Evolutionary conservation across 2,888 invertebrate genomes (phyloP), one percentile per base, ranked within the genome.

Genomic region (Pollenia labialis): DNA sequence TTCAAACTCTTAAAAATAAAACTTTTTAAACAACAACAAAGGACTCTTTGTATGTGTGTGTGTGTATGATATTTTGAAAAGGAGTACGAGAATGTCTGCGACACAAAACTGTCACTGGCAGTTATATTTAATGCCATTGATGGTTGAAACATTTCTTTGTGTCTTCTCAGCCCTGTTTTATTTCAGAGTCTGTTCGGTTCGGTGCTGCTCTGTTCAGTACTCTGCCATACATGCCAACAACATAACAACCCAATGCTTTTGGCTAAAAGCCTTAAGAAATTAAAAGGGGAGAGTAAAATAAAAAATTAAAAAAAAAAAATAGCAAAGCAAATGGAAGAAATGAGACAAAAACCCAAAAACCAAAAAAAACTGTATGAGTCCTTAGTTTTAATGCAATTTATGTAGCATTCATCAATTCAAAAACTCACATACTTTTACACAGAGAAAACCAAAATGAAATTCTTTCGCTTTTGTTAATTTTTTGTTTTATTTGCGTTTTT

Each of bases 91-190:
- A 69, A 88, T 89, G 88, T 90, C 90, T 90, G 88, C 90, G 91
- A 91, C 92, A 92, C 91, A 91, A 91, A 91, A 92, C 90, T 90
- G 91, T 92, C 91, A 91, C 91, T 91, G 88, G 87, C 89, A 89
- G 89, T 89, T 92, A 90, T 87, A 88, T 88, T 90, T 90, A 91
- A 91, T 91, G 89, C 91, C 92, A 92, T 91, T 92, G 92, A 92
- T 91, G 91, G 90, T 90, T 90, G 90, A 90, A 85, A 81, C 90
- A 85, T 85, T 88, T 84, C 88, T 89, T 88, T 89, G 88, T 89
- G 88, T 88, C 88, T 89, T 85, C 84, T 80, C 75, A 58, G 69
- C 74, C 68, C 77, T 42, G 40, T 79, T 74, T 68, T 52, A 32
- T 64, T 58, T 68, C 40, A 80, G 58, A 69, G 64, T 72, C 50